Evolutionary conservation across 2,797 vertebrate species (phyloP).

Genomic region (Aldrovandia affinis): DNA sequence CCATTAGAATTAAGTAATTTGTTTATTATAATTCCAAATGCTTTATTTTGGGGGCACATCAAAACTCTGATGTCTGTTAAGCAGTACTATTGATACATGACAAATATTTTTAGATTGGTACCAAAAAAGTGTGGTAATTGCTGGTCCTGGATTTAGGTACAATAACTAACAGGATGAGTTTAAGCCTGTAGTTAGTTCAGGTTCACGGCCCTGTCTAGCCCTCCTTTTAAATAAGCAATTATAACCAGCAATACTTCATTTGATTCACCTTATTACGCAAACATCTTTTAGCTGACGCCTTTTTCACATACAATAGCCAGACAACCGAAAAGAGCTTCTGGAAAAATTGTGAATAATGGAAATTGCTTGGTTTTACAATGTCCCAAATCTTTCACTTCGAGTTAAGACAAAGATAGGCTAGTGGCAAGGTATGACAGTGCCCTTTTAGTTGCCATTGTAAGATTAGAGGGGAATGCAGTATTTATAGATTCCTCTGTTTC

Average conservation of each 20-base stretch:
- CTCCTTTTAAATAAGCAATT: too few species aligned
- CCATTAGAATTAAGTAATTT: constrained; percentile 31
- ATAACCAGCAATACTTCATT: too few species aligned
- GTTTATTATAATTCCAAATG: too few species aligned
- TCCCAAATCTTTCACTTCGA: background rate
- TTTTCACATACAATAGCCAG: background rate
- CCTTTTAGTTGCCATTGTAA: background rate
- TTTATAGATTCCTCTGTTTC: background rate
- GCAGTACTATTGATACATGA: background rate
- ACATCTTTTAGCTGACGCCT: background rate
- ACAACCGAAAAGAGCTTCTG: background rate
- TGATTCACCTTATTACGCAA: too few species aligned
- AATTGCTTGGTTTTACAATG: too few species aligned
- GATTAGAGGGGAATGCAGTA: background rate
- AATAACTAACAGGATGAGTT: too few species aligned
- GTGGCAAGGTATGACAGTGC: background rate
- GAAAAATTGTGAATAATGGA: background rate
- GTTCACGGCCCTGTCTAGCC: too few species aligned
- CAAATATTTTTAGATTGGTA: background rate
- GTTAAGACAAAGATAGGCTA: constrained; percentile 1
- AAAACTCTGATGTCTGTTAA: background rate
- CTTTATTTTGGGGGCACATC: too few species aligned
- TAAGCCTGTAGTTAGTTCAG: too few species aligned
- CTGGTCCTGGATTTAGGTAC: background rate
- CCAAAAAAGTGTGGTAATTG: background rate